Evolutionary conservation across 2,888 invertebrate genomes (phyloP).

Genomic region (Drosophila histrio): DNA sequence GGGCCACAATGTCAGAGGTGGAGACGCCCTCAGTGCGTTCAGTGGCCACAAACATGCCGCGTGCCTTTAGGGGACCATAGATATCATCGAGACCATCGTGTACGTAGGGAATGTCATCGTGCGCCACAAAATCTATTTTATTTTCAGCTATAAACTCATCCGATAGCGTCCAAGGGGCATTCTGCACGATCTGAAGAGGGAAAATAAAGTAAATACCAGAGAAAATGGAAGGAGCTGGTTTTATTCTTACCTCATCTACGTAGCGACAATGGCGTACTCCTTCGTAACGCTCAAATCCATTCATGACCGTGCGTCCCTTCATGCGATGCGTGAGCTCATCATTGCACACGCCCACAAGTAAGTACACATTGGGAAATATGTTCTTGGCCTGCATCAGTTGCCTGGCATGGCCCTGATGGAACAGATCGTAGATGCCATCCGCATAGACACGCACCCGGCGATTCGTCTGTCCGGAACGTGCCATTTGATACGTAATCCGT

Average conservation of each 20-base stretch:
- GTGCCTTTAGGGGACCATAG: conserved; percentile 95
- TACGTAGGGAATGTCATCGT: conserved; percentile 98
- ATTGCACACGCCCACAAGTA: conserved; percentile 98
- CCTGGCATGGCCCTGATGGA: conserved; percentile 98
- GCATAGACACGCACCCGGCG: conserved; percentile 97
- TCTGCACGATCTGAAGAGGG: conserved; percentile 87
- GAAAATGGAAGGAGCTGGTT: not conserved
- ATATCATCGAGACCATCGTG: conserved; percentile 93
- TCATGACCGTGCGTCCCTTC: conserved; percentile 98
- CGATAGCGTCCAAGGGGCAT: conserved; percentile 97
- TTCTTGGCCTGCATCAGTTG: conserved; percentile 98
- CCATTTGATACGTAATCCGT: conserved; percentile 93
- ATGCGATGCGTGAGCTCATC: conserved; percentile 95
- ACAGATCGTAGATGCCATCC: conserved; percentile 99
- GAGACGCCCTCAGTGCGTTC: conserved; percentile 99
- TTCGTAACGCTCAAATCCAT: conserved; percentile 97
- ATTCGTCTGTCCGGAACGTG: conserved; percentile 90
- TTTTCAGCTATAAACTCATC: conserved; percentile 95
- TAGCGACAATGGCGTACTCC: conserved; percentile 99
- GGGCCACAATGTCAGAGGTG: conserved; percentile 98
- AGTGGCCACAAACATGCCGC: conserved; percentile 98
- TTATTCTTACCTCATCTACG: conserved; percentile 93
- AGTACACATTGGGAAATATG: conserved; percentile 96
- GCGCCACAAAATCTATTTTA: conserved; percentile 99
- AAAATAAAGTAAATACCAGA: not conserved